Evolutionary conservation across 2,797 vertebrate species (phyloP).

Genomic region (Prionace glauca): DNA sequence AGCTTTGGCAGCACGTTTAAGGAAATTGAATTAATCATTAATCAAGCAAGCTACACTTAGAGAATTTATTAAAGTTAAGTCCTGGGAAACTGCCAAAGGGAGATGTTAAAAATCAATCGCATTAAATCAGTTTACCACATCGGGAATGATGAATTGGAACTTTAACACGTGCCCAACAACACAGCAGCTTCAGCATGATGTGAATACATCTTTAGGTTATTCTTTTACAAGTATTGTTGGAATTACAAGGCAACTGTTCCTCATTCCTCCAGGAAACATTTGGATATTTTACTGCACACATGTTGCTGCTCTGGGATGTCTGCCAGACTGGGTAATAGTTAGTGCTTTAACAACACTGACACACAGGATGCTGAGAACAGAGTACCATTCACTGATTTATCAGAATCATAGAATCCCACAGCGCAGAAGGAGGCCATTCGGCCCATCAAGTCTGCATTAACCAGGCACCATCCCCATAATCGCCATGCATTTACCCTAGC

Average conservation of each 20-base stretch:
- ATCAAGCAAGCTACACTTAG: neutral
- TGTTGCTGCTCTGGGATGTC: neutral
- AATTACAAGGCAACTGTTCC: neutral
- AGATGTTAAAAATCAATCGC: neutral
- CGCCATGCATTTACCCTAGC: no score
- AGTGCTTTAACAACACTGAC: neutral
- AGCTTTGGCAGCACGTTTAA: neutral
- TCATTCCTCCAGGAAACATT: neutral
- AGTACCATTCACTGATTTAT: neutral
- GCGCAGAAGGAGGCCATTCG: no score
- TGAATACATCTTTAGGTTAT: neutral
- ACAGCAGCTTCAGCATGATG: neutral
- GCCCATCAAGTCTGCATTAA: no score
- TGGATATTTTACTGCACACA: neutral
- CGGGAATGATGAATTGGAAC: neutral
- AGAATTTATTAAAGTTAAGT: neutral
- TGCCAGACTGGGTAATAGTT: neutral
- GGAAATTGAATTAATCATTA: neutral
- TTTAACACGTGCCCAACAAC: neutral
- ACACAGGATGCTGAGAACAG: neutral
- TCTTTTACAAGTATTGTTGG: neutral
- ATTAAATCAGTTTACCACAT: neutral
- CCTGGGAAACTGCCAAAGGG: neutral
- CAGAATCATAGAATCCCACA: no score
- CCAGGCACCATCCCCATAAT: no score